phyloP scores from a whole-genome alignment of 2,888 invertebrate species.

The Buathra laborator region DNA sequence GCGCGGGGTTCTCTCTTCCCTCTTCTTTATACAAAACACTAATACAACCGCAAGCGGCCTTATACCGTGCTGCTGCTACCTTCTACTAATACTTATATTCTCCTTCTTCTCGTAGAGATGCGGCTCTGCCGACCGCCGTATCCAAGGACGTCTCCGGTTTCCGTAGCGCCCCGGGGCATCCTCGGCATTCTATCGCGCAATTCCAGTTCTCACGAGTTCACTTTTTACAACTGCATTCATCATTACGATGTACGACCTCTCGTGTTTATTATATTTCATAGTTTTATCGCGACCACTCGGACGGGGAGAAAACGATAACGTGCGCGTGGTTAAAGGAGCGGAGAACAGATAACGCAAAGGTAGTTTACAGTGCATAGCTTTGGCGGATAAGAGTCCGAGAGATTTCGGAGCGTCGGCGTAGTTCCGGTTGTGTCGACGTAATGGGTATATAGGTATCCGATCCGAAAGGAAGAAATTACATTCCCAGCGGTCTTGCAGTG shows the following conservation, averaged over 20 bases:
- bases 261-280: neutral
- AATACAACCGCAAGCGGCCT: slow-evolving; percentile 11
- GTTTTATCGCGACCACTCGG: neutral
- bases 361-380: neutral
- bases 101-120: slow-evolving; percentile 25
- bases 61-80: slow-evolving; percentile 8
- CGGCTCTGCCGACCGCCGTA: slow-evolving; percentile 38
- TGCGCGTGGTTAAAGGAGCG: neutral
- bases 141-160: slow-evolving; percentile 68
- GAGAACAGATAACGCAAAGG: slow-evolving; percentile 47
- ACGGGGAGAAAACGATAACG: neutral
- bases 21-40: slow-evolving; percentile 58
- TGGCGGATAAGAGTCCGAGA: slow-evolving; percentile 54
- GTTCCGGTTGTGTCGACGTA: slow-evolving; percentile 72
- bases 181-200: neutral
- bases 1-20: slow-evolving; percentile 42
- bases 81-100: slow-evolving; percentile 36
- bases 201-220: neutral
- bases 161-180: slow-evolving; percentile 52
- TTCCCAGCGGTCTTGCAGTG: slow-evolving; percentile 52
- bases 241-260: neutral
- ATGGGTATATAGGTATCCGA: slow-evolving; percentile 62
- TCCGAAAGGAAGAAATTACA: slow-evolving; percentile 63
- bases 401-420: slow-evolving; percentile 68
- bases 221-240: neutral